phyloP scores from a whole-genome alignment of 1,140 invertebrate species.

The Matsumurasca onukii region DNA sequence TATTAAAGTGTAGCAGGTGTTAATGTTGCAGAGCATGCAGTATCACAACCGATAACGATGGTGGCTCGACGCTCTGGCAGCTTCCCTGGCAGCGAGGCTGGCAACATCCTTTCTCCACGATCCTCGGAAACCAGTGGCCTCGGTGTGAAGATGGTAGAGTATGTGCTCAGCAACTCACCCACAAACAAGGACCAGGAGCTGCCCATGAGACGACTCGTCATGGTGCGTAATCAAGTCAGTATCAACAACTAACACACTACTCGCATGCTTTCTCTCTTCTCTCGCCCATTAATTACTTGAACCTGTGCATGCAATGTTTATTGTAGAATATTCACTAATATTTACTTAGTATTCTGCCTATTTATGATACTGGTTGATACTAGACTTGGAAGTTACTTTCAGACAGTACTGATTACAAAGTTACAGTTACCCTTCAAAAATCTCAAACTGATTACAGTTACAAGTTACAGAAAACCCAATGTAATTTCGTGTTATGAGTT shows the following conservation, averaged over 20 bases:
- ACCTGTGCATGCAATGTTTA: too few relatives aligned
- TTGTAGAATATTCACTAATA: too few relatives aligned
- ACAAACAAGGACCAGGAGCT: constrained; percentile 75
- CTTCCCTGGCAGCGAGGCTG: constrained; percentile 55
- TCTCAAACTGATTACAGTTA: too few relatives aligned
- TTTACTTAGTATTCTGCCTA: too few relatives aligned
- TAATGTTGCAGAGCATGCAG: constrained; percentile 65
- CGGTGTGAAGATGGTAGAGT: constrained; percentile 98
- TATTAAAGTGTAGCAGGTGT: too few relatives aligned
- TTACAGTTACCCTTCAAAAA: too few relatives aligned
- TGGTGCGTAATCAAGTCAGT: constrained; percentile 51
- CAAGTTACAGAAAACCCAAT: too few relatives aligned
- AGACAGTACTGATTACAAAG: too few relatives aligned
- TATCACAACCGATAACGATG: constrained; percentile 72
- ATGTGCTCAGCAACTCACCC: constrained; percentile 89
- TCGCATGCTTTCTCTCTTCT: not conserved
- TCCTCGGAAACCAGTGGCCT: constrained; percentile 75
- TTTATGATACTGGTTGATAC: too few relatives aligned
- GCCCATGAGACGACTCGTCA: constrained; percentile 68
- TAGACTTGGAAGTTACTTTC: too few relatives aligned
- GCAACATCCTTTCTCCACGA: constrained; percentile 65
- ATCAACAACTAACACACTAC: not conserved
- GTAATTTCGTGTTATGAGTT: too few relatives aligned
- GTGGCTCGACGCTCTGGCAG: constrained; percentile 60
- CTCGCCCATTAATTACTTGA: too few relatives aligned